Percentiles rank a stretch among this genome's conserved stretches.
These are phyloP conservation scores for Drosophila kepulauana DNA, from an alignment of 1,140 invertebrate genomes.

Conservation along the genomic window DNA sequence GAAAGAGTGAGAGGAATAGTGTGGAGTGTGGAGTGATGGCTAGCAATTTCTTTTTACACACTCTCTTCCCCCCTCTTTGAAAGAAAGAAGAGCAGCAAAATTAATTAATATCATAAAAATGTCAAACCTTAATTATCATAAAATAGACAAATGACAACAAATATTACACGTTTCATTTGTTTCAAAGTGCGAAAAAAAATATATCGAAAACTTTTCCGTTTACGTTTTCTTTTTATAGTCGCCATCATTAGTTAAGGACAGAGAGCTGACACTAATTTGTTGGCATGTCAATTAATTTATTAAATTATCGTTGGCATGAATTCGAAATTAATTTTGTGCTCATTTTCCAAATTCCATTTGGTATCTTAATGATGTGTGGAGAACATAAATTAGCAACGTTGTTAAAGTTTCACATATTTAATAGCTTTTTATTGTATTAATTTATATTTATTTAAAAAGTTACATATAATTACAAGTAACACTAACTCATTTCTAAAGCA, in stretches of 20 bases:
- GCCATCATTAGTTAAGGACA: slow-evolving; percentile 46
- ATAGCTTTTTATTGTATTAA: background rate
- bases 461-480: too few relatives aligned
- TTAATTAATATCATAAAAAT: slow-evolving; percentile 82
- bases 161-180: slow-evolving; percentile 77
- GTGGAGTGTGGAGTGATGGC: slow-evolving; percentile 6
- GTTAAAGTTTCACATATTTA: background rate
- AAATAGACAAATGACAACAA: slow-evolving; percentile 79
- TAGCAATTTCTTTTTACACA: slow-evolving; percentile 43
- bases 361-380: slow-evolving; percentile 25
- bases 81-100: slow-evolving; percentile 50
- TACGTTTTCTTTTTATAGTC: slow-evolving; percentile 26
- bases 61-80: background rate
- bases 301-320: slow-evolving; percentile 38
- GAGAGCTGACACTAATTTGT: slow-evolving; percentile 52
- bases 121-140: slow-evolving; percentile 81
- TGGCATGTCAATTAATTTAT: slow-evolving; percentile 42
- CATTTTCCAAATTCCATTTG: slow-evolving; percentile 14
- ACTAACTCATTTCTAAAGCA: too few relatives aligned
- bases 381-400: slow-evolving; percentile 35
- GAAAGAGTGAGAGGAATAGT: too few relatives aligned
- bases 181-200: slow-evolving; percentile 50
- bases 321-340: slow-evolving; percentile 32
- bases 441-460: too few relatives aligned
- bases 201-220: slow-evolving; percentile 3